Percentiles rank a stretch among this genome's conserved stretches.
Conservation (phyloP, 2,888 invertebrate species). For the Pyrochroa serraticornis region DNA sequence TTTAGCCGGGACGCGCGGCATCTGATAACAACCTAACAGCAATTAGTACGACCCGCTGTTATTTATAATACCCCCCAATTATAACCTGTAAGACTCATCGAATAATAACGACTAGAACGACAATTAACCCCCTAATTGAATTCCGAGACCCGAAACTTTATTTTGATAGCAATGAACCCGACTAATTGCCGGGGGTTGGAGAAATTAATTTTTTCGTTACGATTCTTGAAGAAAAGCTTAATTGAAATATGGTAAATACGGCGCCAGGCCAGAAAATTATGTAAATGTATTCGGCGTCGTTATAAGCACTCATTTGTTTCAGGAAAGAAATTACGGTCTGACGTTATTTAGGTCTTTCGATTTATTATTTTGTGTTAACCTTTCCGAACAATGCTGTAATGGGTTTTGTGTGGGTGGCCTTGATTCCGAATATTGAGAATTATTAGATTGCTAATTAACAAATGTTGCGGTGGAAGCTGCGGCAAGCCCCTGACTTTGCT, state of each 20-base stretch:
- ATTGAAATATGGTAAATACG: conserved; percentile 10
- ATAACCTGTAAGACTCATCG: too few relatives aligned
- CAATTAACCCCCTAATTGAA: not conserved
- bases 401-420: too few relatives aligned
- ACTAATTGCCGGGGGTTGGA: not conserved
- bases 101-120: not conserved
- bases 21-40: conserved; percentile 27
- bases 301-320: conserved; percentile 7
- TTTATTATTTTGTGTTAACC: conserved; percentile 10
- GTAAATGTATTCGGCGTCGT: conserved; percentile 21
- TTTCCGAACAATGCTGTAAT: too few relatives aligned
- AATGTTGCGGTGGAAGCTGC: too few relatives aligned
- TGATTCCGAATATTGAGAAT: too few relatives aligned
- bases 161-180: not conserved
- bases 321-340: conserved; percentile 2
- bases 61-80: not conserved
- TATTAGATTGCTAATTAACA: too few relatives aligned
- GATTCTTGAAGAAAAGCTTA: not conserved
- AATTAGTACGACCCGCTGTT: too few relatives aligned
- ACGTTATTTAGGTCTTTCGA: conserved; percentile 16
- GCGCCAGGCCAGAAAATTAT: conserved; percentile 16
- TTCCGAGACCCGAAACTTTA: not conserved
- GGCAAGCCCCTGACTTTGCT: too few relatives aligned
- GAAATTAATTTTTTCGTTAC: not conserved
- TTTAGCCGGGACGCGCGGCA: conserved; percentile 32